Base-by-base conservation (phyloP, 2,113 vertebrate genomes). In the Melanotaenia duboulayi region DNA sequence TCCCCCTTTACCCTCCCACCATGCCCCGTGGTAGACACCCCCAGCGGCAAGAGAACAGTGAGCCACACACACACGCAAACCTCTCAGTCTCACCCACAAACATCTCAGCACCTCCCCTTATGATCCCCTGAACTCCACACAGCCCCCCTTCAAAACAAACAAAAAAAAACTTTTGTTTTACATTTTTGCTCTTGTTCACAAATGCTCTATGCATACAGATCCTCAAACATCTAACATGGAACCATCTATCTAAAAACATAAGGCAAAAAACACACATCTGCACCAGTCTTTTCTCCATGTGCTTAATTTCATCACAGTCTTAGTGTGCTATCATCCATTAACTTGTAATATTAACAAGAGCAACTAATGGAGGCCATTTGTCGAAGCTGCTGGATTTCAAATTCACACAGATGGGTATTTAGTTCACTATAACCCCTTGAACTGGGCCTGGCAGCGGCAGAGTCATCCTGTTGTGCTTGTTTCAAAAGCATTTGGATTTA, bases 341-440 rank as follows among this genome's bases (percentile, higher is more conserved):
- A 74, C 62, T 73, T 71, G 50, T 66, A 64, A 77, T 69, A 82
- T 76, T 69, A 85, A 80, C 69, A 86, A 58, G 48, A 83, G 63
- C 75, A 85, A 54, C 81, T 81, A 74, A 82, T 78, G 81, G 73
- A 80, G 59, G 74, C 65, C 65, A 85, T 89, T 89, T 71, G 86
- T 88, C 69, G 80, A 78, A 81, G 65, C 78, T 46, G 50, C 72
- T 82, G 84, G 84, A 89, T 90, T 90, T 83, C 81, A 74, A 69
- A 82, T 80, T 86, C 72, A 87, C 84, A 87, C 91, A 92, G 92
- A 92, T 92, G 91, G 85, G 87, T 86, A 87, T 91, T 92, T 90
- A 90, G 87, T 86, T 88, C 77, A 84, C 65, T 81, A 70, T 86
- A 87, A 89, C 88, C 87, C 44, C 83, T 76, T 89, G 87, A 85